Base-by-base conservation (phyloP, 2,797 vertebrate species). In the Hybognathus amarus region DNA sequence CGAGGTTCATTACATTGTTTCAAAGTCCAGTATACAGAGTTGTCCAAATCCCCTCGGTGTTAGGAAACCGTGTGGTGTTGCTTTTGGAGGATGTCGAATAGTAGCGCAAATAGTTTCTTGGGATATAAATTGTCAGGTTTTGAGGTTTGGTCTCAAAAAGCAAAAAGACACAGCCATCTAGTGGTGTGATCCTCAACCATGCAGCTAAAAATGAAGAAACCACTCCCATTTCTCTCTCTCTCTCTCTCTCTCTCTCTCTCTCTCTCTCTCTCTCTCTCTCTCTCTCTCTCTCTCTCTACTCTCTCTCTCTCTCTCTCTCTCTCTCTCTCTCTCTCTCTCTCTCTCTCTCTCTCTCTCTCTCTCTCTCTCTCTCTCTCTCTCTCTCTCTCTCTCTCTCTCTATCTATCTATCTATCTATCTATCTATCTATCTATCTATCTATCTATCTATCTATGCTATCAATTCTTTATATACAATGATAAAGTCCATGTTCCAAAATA, bases 141-240 rank as follows among this genome's bases (percentile, higher is more conserved):
- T 24, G 33, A 66, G 33, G 79, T 61, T 61, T 64, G 42, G 9
- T 24, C 20, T 50, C 40, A 18, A 77, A 38, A 83, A 77, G 63
- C 47, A 56, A 64, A 36, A 56, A 69, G 13, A 77, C 20, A 59
- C 81, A 7, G 81, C 81, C 81, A 83, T 83, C 81, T 83, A 66
- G 63, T 52, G 71, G 80, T 40, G 33, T 18, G 68, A 80, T 30
- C 2, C 1, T 24, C 4, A 42, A 15, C 2, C 47, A 70, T 42
- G 18, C 15, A 56, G 64, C 22, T 79, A 6, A 27, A 69, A 79
- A 40, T 45, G 5, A 71, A 56, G 8, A 54, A 69, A 59, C 36
- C 18, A 54, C 47, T 77, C 67, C 52, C 38, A n/a, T n/a, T n/a
- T n/a, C n/a, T n/a, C n/a, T n/a, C n/a, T n/a, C n/a, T n/a, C n/a